A percentile compares a stretch with the other conserved stretches of the same genome.
Evolutionary conservation across 2,888 invertebrate genomes (phyloP).

Genomic region (Cephus nigrinus): DNA sequence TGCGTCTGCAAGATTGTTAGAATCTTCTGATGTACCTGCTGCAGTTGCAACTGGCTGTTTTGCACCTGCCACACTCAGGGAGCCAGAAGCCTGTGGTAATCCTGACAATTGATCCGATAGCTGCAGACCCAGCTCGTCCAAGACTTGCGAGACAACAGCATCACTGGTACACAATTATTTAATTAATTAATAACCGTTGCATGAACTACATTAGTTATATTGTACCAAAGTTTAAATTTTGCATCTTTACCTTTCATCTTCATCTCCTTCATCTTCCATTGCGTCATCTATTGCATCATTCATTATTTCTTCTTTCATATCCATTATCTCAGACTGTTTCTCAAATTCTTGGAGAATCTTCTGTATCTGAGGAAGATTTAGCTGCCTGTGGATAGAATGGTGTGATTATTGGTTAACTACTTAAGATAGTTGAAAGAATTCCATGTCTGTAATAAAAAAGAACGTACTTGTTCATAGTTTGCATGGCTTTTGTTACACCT

Average conservation of each 20-base stretch:
- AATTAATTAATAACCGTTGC: not conserved
- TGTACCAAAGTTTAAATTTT: conserved; percentile 2
- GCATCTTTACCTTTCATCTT: conserved; percentile 87
- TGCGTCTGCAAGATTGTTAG: conserved; percentile 76
- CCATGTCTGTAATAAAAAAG: not conserved
- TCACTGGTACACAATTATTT: conserved; percentile 72
- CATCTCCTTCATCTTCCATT: conserved; percentile 98
- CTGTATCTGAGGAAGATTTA: conserved; percentile 99
- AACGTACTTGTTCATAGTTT: conserved; percentile 90
- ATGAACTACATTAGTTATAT: not conserved
- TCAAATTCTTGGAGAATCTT: conserved; percentile 98
- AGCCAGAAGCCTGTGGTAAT: conserved; percentile 78
- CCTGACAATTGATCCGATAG: conserved; percentile 92
- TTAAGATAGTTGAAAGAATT: not conserved
- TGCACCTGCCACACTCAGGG: conserved; percentile 69
- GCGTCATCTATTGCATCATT: conserved; percentile 99
- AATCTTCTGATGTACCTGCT: conserved; percentile 67
- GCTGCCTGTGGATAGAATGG: conserved; percentile 70
- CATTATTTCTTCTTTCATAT: conserved; percentile 99
- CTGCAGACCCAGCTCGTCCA: conserved; percentile 97
- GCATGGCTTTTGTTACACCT: conserved; percentile 98
- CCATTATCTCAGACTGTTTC: conserved; percentile 99
- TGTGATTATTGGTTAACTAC: not conserved
- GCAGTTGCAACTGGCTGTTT: conserved; percentile 74
- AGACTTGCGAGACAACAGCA: conserved; percentile 93